Percentiles rank a stretch among this genome's conserved stretches.
These are phyloP conservation scores for Peribatodes rhomboidaria DNA, from an alignment of 2,888 invertebrate genomes.

Conservation along the genomic window DNA sequence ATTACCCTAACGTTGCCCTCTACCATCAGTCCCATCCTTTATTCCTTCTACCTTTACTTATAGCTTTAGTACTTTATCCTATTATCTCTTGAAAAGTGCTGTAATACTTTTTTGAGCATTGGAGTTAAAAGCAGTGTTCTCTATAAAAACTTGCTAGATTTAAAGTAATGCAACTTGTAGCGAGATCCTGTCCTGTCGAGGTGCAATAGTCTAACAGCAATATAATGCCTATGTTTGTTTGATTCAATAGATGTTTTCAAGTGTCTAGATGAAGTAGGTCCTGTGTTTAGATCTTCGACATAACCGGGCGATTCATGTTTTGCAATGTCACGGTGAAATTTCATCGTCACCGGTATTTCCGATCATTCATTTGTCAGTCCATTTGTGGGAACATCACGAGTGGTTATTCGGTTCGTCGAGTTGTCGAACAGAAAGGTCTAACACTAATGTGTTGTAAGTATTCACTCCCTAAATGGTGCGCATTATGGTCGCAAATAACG, in stretches of 20 bases:
- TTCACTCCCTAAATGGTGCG: constrained; percentile 77
- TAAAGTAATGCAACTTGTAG: constrained; percentile 68
- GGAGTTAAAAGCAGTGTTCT: constrained; percentile 66
- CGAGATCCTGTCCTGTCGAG: constrained; percentile 65
- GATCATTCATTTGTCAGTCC: constrained; percentile 75
- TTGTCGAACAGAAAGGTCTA: constrained; percentile 68
- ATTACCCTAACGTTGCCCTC: constrained; percentile 51
- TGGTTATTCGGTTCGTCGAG: constrained; percentile 67
- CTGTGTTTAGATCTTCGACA: constrained; percentile 72
- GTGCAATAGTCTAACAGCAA: constrained; percentile 62
- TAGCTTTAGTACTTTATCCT: constrained; percentile 84
- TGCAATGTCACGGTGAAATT: constrained; percentile 51
- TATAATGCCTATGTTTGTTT: constrained; percentile 68
- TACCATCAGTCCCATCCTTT: constrained; percentile 66
- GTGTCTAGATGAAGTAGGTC: constrained; percentile 77
- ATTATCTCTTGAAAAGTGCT: constrained; percentile 74
- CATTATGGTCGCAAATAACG: constrained; percentile 78
- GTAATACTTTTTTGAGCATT: constrained; percentile 69
- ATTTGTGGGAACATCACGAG: constrained; percentile 70
- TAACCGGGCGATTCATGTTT: constrained; percentile 54
- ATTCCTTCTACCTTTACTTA: constrained; percentile 79
- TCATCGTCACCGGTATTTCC: constrained; percentile 49
- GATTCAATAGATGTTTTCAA: constrained; percentile 70
- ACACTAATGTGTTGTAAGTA: constrained; percentile 84
- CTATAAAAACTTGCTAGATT: constrained; percentile 71